These are phyloP conservation scores for Anas platyrhynchos DNA, from an alignment of 2,113 vertebrate genomes.

Conservation along the genomic window DNA sequence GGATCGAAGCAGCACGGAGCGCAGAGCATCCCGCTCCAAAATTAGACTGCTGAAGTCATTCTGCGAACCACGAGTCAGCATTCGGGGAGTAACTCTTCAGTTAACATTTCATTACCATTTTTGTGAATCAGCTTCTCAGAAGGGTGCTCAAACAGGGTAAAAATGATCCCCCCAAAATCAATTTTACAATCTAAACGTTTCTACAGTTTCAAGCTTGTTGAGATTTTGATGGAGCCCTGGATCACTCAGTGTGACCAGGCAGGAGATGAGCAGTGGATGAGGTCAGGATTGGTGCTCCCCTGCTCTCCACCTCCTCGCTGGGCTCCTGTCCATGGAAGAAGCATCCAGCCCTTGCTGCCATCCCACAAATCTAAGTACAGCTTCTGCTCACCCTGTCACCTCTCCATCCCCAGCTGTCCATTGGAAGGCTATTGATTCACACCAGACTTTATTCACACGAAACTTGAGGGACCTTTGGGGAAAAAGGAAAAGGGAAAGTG, in stretches of 20 bases:
- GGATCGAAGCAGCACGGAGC: background rate
- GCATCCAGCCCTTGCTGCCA: background rate
- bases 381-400: background rate
- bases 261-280: background rate
- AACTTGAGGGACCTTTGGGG: background rate
- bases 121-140: constrained; percentile 14
- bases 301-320: background rate
- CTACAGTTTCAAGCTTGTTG: background rate
- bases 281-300: background rate
- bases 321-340: background rate
- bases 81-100: background rate
- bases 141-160: background rate
- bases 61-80: background rate
- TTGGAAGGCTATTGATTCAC: background rate
- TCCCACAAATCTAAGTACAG: background rate
- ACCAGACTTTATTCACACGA: background rate
- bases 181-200: background rate
- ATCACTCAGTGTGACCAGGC: background rate
- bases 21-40: constrained; percentile 2
- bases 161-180: background rate
- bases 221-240: background rate
- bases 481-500: background rate
- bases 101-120: background rate
- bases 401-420: background rate
- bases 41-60: background rate